Base-by-base conservation (phyloP, 2,888 invertebrate genomes). In the Ypsolopha scabrella region DNA sequence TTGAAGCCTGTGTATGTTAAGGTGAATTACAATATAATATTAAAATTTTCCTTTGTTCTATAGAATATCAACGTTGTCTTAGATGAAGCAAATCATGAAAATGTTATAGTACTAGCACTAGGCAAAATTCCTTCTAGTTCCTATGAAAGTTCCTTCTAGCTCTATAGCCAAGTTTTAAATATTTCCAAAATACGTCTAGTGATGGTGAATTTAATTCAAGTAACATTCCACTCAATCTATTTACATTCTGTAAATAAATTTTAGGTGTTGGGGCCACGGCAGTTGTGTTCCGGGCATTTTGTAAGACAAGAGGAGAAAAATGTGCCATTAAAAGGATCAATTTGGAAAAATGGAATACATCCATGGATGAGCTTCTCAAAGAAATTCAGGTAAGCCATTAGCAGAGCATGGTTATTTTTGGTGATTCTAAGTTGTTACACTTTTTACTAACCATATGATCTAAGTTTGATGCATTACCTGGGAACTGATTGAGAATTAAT, bases 311-410 rank as follows among this genome's bases (percentile, higher is more conserved):
- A 44, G 91, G 91, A 67, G 98, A 99, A 80, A 95, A 94, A 89
- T 98, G 98, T 89, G 99, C 99, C 70, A 98, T 99, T 66, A 99
- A 99, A 81, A 90, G 97, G 68, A 99, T 99, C 70, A 98, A 99
- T 78, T 88, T 99, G 72, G 99, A 99, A 80, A 99, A 99, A 90
- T 99, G 98, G 94, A 99, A 99, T 77, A 99, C 98, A n/a, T 96
- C 97, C 53, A 98, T 99, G 93, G 99, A 99, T 74, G 99, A 99
- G 80, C 85, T 99, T 56, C 79, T 97, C 72, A 96, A 91, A 85
- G 94, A 92, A 75, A 92, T 92, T 56, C 77, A 79, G 70, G 83
- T 81, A 49, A 24, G 4, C 24, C 24, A 24, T 3, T 4, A 24
- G 4, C 24, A 24, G 24, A 24, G 24, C 24, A 24, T 2, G 24